Base-by-base conservation (phyloP, 2,888 invertebrate genomes). In the Eueremaeus valkanovi region DNA sequence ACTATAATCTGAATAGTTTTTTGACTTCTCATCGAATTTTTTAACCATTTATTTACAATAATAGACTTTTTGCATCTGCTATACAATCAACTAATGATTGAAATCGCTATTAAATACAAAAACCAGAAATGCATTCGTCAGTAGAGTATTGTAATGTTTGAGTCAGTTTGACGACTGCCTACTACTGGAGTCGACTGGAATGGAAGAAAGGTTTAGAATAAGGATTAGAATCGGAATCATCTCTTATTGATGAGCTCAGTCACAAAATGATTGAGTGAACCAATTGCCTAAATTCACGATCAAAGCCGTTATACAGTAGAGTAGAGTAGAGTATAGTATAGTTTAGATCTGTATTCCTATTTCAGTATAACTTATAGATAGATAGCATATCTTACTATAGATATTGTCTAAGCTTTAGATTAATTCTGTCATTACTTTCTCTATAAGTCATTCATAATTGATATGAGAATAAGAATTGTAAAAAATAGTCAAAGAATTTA, bases 91-190 rank as follows among this genome's bases (percentile, higher is more conserved):
- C 61, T 61, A 61, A 29, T 61, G 61, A 61, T 31, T 61, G 27
- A 29, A 27, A 31, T 61, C 29, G 16, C 29, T 29, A 61, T 61
- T 61, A 61, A 61, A 51, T 61, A 27, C 61, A 21, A n/a, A n/a
- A 13, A 29, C 29, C 27, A 9, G n/a, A 31, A 61, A 61, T 61
- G 61, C 61, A 61, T 61, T 61, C 29, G 61, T 61, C 61, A 61
- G 61, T 31, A 61, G 21, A 31, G 29, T 61, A 51, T 51, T 51
- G 51, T 51, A 51, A 51, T 51, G 51, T 51, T 51, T 51, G 61
- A 31, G 31, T 31, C n/a, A 1, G 27, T 29, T 61, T 31, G 29
- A 61, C 29, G 61, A 31, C 61, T 61, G 3, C 6, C n/a, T n/a
- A n/a, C n/a, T n/a, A n/a, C n/a, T n/a, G n/a, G n/a, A n/a, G n/a